phyloP scores from a whole-genome alignment of 2,113 vertebrate genomes.

The Quiscalus mexicanus region DNA sequence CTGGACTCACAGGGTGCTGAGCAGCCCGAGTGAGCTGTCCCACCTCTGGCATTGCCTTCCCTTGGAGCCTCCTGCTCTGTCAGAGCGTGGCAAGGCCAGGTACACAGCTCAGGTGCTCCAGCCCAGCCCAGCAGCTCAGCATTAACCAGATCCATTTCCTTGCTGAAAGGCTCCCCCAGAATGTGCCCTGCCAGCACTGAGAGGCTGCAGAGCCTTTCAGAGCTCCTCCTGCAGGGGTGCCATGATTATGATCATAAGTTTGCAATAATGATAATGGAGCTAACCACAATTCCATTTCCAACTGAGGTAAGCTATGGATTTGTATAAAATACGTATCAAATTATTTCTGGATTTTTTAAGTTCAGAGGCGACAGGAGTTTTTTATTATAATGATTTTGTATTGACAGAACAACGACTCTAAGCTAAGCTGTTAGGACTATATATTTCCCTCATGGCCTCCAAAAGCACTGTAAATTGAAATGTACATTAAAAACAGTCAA shows the following conservation, averaged over 20 bases:
- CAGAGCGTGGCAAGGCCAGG: neutral
- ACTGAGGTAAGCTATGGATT: slow-evolving; percentile 60
- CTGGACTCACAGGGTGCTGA: neutral
- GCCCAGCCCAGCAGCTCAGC: neutral
- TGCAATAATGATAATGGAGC: slow-evolving; percentile 57
- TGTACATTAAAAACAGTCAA: slow-evolving; percentile 69
- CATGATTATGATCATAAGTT: slow-evolving; percentile 48
- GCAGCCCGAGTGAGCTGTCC: neutral
- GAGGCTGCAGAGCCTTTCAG: neutral
- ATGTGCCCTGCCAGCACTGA: neutral
- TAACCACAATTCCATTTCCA: slow-evolving; percentile 50
- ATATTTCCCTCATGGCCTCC: slow-evolving; percentile 65
- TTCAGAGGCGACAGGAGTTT: slow-evolving; percentile 50
- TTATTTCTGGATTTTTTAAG: slow-evolving; percentile 64
- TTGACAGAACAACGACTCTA: slow-evolving; percentile 68
- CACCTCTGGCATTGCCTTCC: accelerated
- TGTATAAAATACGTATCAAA: slow-evolving; percentile 68
- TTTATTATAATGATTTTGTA: slow-evolving; percentile 72
- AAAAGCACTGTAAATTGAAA: slow-evolving; percentile 70
- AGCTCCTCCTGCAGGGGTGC: slow-evolving; percentile 26
- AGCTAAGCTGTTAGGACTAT: slow-evolving; percentile 64
- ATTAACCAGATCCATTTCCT: neutral
- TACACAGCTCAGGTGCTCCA: neutral
- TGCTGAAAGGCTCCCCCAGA: neutral
- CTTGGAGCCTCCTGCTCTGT: neutral